Conservation (phyloP, 2,113 vertebrate species). For the Ellobius talpinus region DNA sequence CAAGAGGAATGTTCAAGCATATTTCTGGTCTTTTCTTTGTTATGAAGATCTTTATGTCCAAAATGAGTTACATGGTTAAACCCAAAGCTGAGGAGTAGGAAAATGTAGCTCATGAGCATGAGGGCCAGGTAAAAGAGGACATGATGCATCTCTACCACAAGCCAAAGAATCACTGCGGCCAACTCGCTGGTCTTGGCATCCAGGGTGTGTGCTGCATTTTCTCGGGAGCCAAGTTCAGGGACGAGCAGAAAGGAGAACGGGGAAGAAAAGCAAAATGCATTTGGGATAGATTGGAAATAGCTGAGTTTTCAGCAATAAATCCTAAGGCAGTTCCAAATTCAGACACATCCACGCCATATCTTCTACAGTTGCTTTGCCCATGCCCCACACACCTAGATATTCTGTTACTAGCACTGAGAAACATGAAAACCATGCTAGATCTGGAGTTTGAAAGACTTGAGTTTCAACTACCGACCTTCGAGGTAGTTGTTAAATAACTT, state of each 20-base stretch:
- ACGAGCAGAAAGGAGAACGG: background rate
- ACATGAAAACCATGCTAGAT: background rate
- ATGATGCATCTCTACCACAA: background rate
- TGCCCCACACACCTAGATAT: background rate
- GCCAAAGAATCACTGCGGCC: background rate
- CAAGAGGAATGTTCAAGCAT: background rate
- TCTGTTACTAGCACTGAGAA: background rate
- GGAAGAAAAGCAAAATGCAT: background rate
- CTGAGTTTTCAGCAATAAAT: slow-evolving; percentile 25
- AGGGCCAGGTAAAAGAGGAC: background rate
- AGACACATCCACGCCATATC: background rate
- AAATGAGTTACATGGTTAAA: background rate
- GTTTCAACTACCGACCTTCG: background rate
- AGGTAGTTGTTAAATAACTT: background rate
- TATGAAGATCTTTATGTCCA: background rate
- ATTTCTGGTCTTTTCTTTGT: slow-evolving; percentile 31
- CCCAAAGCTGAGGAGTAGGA: background rate
- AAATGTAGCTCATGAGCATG: background rate
- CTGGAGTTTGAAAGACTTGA: slow-evolving; percentile 8
- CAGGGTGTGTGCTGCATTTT: background rate
- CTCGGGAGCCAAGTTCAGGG: background rate
- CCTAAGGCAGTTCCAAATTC: background rate
- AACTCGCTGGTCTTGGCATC: background rate
- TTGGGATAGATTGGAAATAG: background rate
- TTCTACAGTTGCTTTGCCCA: background rate